Conservation (phyloP, 2,113 vertebrate species). For the Campylomormyrus tamandua region DNA sequence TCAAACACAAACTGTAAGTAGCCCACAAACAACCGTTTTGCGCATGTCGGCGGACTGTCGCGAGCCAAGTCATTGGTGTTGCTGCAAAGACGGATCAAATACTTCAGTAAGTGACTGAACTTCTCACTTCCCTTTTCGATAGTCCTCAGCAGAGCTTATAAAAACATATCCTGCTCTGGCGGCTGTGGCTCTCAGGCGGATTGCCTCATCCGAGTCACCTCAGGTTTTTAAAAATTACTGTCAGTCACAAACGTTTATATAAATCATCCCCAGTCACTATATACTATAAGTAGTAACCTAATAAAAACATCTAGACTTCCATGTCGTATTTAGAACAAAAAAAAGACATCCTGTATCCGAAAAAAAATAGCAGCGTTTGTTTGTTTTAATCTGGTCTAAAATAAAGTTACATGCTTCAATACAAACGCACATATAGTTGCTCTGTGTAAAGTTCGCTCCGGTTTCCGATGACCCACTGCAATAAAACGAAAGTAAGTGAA, state of each 20-base stretch:
- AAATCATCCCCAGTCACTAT: background rate
- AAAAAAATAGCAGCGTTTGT: background rate
- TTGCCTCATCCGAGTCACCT: conserved; percentile 70
- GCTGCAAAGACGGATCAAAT: conserved; percentile 54
- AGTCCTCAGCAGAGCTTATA: conserved; percentile 70
- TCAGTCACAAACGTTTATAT: background rate
- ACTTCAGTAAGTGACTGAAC: conserved; percentile 68
- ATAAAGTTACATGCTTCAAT: background rate
- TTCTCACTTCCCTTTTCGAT: conserved; percentile 79
- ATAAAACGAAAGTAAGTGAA: background rate
- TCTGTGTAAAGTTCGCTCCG: background rate
- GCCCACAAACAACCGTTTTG: background rate
- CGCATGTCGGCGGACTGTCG: conserved; percentile 45
- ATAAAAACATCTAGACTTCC: background rate
- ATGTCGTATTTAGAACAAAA: background rate
- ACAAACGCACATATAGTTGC: background rate
- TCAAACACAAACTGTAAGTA: background rate
- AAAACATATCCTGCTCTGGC: conserved; percentile 77
- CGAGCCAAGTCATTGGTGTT: conserved; percentile 55
- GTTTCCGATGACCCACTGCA: background rate
- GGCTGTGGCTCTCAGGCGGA: conserved; percentile 65
- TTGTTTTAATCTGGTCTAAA: background rate
- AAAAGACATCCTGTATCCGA: background rate
- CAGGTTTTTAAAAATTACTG: background rate
- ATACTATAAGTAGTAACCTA: background rate